phyloP scores from a whole-genome alignment of 2,113 vertebrate genomes.

The Alethe diademata region DNA sequence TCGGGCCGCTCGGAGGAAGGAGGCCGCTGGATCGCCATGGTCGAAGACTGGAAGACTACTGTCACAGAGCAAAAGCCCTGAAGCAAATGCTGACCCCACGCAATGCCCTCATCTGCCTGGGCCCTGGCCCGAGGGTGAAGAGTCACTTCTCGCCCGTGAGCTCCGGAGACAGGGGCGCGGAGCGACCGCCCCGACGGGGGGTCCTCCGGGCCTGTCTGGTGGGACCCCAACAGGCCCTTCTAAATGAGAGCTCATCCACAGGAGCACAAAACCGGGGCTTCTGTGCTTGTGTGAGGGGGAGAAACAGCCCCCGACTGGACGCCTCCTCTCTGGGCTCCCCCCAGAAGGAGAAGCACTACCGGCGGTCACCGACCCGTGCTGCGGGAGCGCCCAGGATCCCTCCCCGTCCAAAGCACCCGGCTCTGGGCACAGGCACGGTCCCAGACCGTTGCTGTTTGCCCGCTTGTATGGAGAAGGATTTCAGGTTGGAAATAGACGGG shows the following conservation, averaged over 20 bases:
- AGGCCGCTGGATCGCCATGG: not conserved
- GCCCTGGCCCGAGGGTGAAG: not conserved
- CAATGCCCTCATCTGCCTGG: not conserved
- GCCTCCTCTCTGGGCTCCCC: not conserved
- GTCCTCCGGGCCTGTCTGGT: not conserved
- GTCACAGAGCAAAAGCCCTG: not conserved
- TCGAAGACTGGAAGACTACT: not conserved
- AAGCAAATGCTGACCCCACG: not conserved
- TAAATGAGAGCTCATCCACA: not conserved
- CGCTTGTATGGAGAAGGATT: not conserved
- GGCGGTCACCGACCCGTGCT: not conserved
- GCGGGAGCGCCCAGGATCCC: too few species aligned
- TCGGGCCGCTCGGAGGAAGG: not conserved
- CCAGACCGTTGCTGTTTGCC: not conserved
- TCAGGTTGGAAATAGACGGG: not conserved
- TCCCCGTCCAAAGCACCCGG: not conserved
- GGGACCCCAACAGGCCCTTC: too few species aligned
- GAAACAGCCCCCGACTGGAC: not conserved
- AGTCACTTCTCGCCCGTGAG: not conserved
- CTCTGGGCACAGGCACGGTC: not conserved
- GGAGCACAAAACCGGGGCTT: not conserved
- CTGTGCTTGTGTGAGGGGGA: not conserved
- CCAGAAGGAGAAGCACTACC: not conserved
- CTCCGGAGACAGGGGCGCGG: not conserved
- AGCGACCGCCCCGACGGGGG: not conserved